phyloP scores from a whole-genome alignment of 2,113 vertebrate species.

The Azemiops feae region DNA sequence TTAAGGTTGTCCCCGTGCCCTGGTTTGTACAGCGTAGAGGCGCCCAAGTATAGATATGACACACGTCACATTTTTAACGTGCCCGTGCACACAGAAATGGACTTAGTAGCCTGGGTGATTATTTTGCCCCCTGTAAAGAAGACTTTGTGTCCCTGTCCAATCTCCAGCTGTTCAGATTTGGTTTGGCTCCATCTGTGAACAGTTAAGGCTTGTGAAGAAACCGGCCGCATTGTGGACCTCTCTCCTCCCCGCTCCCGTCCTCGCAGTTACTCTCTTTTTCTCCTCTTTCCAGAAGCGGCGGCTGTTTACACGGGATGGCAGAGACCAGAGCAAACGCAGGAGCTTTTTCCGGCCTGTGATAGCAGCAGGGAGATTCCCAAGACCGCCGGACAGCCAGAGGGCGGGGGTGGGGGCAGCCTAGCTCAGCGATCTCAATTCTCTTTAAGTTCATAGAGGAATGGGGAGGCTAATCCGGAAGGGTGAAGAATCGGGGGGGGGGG shows the following conservation, averaged over 20 bases:
- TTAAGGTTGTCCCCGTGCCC: background rate
- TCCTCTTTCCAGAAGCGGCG: background rate
- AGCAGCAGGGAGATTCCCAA: background rate
- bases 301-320: background rate
- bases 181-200: background rate
- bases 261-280: background rate
- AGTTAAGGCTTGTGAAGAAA: background rate
- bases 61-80: fast-evolving
- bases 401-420: too few relatives aligned
- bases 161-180: background rate
- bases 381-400: background rate
- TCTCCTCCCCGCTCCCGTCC: background rate
- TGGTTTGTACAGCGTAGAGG: background rate
- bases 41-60: background rate
- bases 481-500: background rate
- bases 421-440: background rate
- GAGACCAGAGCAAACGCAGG: background rate
- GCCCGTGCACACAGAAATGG: background rate
- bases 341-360: background rate
- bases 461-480: background rate
- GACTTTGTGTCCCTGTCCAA: background rate
- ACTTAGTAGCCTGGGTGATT: background rate
- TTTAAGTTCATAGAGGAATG: background rate
- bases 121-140: background rate
- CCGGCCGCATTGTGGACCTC: background rate